Evolutionary conservation across 2,888 invertebrate genomes (phyloP), one percentile per base, ranked within the genome.

Genomic region (Taenaris catops): DNA sequence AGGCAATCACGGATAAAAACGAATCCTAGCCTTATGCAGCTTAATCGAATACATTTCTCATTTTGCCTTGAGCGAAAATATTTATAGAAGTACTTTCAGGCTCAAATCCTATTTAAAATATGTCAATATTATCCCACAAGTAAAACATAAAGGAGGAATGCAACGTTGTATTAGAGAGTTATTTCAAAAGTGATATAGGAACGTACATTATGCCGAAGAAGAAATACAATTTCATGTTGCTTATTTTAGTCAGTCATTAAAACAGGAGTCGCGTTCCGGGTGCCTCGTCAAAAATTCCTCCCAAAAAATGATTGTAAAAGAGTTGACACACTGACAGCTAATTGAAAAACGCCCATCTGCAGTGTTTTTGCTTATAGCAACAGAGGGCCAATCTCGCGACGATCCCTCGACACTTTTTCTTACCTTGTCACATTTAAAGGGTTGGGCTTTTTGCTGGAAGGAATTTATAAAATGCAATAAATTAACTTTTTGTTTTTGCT

Each of bases 261-360:
- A 29, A 17, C 9, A 29, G 19, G 9, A 21, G 12, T 9, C 16
- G 11, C 16, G 7, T 18, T 25, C 3, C 7, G 17, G 12, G 12
- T 10, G 12, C 34, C 17, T 16, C 26, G 17, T 20, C n/a, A 31
- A 20, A 34, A 38, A 36, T 29, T 36, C 29, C 29, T 25, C 29
- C n/a, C 19, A 5, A 19, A 25, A 25, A 36, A n/a, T 36, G 16
- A 36, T 23, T 27, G 31, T 32, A 18, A 37, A 68, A 70, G 72
- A 75, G 79, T 79, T 80, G 79, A 80, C 76, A 75, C 75, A 74
- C 65, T 79, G 84, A 79, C 83, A 83, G 83, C 83, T 84, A 86
- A 84, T 86, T 83, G 84, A 79, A 73, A 71, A 63, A 80, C 84
- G 78, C 80, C 80, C 84, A 78, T 79, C 68, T 75, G 80, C 66